Percentiles rank a stretch among this genome's conserved stretches.
phyloP scores from a whole-genome alignment of 2,888 invertebrate species.

The Synergus umbraculus region DNA sequence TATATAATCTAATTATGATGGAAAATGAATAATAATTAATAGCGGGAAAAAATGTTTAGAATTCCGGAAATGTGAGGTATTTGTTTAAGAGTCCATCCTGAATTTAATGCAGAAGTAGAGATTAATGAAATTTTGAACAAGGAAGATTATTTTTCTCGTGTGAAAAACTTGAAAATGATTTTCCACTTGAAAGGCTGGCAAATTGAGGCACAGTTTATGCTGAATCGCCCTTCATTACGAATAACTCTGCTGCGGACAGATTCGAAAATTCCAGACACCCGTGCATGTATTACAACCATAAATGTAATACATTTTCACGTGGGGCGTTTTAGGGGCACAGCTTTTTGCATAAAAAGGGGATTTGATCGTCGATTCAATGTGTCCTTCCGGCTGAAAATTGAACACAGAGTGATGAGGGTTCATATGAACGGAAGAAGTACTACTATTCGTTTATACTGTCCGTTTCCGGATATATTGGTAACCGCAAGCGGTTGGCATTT shows the following conservation, averaged over 20 bases:
- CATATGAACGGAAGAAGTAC: conserved; percentile 26
- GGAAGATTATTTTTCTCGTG: not conserved
- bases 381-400: conserved; percentile 37
- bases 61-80: not conserved
- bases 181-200: conserved; percentile 17
- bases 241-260: conserved; percentile 16
- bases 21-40: no score
- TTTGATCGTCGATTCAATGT: conserved; percentile 23
- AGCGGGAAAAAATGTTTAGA: not conserved
- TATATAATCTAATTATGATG: no score
- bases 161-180: conserved; percentile 17
- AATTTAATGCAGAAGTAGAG: not conserved
- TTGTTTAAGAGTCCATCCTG: not conserved
- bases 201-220: conserved; percentile 31
- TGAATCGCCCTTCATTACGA: conserved; percentile 34
- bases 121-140: conserved; percentile 15
- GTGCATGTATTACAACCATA: not conserved
- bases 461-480: conserved; percentile 34
- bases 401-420: conserved; percentile 35
- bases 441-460: conserved; percentile 19
- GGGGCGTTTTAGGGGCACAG: not conserved
- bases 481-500: conserved; percentile 19
- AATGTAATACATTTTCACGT: conserved; percentile 1
- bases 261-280: conserved; percentile 30
- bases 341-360: conserved; percentile 35